Evolutionary conservation across 1,140 invertebrate genomes (phyloP).

Genomic region (Megalopta genalis): DNA sequence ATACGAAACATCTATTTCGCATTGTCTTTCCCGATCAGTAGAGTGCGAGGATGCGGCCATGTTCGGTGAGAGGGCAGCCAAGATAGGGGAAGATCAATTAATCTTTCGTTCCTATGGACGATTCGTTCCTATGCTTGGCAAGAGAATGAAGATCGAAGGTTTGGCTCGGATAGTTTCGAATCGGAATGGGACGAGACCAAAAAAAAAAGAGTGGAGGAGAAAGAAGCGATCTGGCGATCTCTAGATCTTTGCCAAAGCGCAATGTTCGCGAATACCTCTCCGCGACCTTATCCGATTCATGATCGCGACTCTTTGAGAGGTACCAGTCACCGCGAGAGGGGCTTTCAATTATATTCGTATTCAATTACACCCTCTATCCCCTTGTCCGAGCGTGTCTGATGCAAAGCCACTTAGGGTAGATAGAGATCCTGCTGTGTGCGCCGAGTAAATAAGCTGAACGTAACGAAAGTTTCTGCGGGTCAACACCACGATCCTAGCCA

Average conservation of each 20-base stretch:
- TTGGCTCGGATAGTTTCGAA: constrained; percentile 23
- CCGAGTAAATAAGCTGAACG: constrained; percentile 49
- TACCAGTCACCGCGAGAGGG: background rate
- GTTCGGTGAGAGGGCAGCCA: constrained; percentile 3
- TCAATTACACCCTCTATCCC: constrained; percentile 40
- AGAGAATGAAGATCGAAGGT: constrained; percentile 27
- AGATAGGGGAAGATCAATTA: constrained; percentile 55
- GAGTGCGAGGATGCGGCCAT: background rate
- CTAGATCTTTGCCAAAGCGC: constrained; percentile 15
- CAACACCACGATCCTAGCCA: background rate
- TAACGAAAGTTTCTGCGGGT: constrained; percentile 20
- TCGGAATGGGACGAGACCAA: background rate
- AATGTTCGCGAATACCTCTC: constrained; percentile 18
- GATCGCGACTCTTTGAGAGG: constrained; percentile 29
- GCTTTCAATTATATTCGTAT: constrained; percentile 51
- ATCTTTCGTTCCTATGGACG: constrained; percentile 46
- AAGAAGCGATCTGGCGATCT: constrained; percentile 18
- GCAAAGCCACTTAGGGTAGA: constrained; percentile 28
- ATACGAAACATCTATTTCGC: constrained; percentile 27
- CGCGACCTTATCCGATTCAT: constrained; percentile 15
- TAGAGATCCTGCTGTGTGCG: constrained; percentile 21
- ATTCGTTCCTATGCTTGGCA: constrained; percentile 25
- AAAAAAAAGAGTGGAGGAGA: background rate
- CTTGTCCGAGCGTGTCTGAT: constrained; percentile 26
- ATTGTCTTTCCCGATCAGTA: constrained; percentile 21